Evolutionary conservation across 2,888 invertebrate genomes (phyloP), one percentile per base, ranked within the genome.

Genomic region (Leptopilina syphax): DNA sequence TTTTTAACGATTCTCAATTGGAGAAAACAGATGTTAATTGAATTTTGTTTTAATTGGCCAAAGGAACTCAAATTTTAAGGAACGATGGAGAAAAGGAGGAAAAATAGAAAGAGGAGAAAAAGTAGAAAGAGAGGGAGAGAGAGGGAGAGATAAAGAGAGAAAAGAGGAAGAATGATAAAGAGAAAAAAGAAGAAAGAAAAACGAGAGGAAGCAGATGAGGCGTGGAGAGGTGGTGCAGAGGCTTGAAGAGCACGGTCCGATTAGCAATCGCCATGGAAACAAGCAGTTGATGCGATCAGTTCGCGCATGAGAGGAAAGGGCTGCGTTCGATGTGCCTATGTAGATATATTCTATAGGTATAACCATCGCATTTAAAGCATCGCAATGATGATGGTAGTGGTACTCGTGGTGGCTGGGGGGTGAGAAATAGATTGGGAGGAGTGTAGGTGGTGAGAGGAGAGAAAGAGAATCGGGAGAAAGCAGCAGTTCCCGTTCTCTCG

Each of bases 201-300:
- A 34, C 34, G 68, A 73, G 82, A 77, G 18, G 76, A 34, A 68
- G 24, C 24, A 44, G 65, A 77, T 44, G 77, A 70, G 70, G 70
- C 70, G 24, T 70, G 54, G 70, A 34, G 70, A 54, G 70, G 70
- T 50, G 68, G 50, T 84, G 76, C 84, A 82, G 84, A 80, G 84
- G 84, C 82, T 83, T 81, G 84, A 81, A 83, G 81, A 84, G 92
- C 92, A 92, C 92, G 92, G 92, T 91, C 91, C 92, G 93, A 93
- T 93, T 93, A 93, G 93, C 93, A 93, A 93, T 94, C 93, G 92
- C 93, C 93, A 93, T 93, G 93, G 93, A 92, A 93, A 93, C 93
- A 93, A 92, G 92, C 92, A 92, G 93, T 93, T 93, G 93, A 93
- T 93, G 92, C 93, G 93, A 93, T 93, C 93, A 92, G 91, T 90